A percentile compares a stretch with the other conserved stretches of the same genome.
Conservation (phyloP, 2,888 invertebrate species). For the Tachina fera region DNA sequence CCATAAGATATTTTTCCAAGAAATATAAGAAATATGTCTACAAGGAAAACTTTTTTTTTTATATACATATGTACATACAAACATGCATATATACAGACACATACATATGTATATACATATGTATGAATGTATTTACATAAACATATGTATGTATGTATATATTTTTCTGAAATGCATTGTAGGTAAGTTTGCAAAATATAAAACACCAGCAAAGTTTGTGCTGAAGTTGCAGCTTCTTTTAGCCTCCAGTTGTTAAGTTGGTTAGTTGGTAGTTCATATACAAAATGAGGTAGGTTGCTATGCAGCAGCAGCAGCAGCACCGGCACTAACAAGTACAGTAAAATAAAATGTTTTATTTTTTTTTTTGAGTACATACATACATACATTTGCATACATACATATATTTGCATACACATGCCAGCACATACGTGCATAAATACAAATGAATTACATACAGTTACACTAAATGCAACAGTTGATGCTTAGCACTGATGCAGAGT, state of each 20-base stretch:
- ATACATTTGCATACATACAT: conserved; percentile 4
- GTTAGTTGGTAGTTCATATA: conserved; percentile 46
- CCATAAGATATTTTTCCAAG: conserved; percentile 67
- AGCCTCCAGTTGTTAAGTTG: conserved; percentile 61
- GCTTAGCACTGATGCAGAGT: background rate
- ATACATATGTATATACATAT: background rate
- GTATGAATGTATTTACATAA: no score
- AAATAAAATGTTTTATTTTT: conserved; percentile 16
- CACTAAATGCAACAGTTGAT: conserved; percentile 27
- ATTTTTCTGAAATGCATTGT: conserved; percentile 7
- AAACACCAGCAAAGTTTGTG: conserved; percentile 60
- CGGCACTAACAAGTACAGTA: conserved; percentile 33
- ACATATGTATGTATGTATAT: background rate
- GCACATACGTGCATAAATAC: background rate
- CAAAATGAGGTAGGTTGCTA: conserved; percentile 59
- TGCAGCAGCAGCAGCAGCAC: conserved; percentile 41
- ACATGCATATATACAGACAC: no score
- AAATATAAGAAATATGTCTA: conserved; percentile 57
- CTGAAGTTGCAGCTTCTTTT: conserved; percentile 66
- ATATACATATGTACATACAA: no score
- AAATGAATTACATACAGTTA: conserved; percentile 13
- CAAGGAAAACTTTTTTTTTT: conserved; percentile 49
- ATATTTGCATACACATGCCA: background rate
- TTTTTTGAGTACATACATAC: conserved; percentile 18
- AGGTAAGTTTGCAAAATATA: conserved; percentile 54